Evolutionary conservation across 53 echinoderm and acorn worm species (phyloP).

Genomic region (Echinometra lucunter): DNA sequence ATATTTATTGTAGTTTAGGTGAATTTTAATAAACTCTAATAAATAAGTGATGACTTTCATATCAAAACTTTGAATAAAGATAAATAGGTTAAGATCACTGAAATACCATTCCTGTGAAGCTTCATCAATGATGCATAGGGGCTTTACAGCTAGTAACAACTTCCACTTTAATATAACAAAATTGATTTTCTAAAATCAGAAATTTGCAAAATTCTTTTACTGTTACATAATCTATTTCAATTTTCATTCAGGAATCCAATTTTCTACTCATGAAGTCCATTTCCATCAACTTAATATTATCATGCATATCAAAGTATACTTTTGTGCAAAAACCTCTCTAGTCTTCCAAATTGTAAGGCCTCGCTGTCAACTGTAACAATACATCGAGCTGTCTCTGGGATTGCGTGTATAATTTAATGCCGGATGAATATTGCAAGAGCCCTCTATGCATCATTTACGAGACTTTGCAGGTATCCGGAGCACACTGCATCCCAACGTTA

Average conservation of each 20-base stretch:
- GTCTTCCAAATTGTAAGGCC: background rate
- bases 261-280: background rate
- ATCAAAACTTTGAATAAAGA: too few species aligned
- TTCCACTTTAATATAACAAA: too few species aligned
- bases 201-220: background rate
- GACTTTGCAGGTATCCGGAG: background rate
- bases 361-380: background rate
- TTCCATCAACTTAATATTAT: background rate
- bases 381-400: background rate
- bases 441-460: background rate
- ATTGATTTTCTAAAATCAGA: background rate
- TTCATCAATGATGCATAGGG: too few species aligned
- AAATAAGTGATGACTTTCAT: too few species aligned
- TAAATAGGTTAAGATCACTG: too few species aligned
- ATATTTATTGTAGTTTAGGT: too few species aligned
- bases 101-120: too few species aligned
- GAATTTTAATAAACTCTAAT: too few species aligned
- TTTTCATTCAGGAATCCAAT: background rate
- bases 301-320: background rate
- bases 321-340: background rate
- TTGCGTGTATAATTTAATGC: conserved; percentile 16
- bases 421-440: conserved; percentile 1
- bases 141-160: too few species aligned
- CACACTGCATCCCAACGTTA: background rate
- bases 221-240: background rate